These are phyloP conservation scores for Dasyurus viverrinus DNA, from an alignment of 2,113 vertebrate genomes.

Conservation along the genomic window DNA sequence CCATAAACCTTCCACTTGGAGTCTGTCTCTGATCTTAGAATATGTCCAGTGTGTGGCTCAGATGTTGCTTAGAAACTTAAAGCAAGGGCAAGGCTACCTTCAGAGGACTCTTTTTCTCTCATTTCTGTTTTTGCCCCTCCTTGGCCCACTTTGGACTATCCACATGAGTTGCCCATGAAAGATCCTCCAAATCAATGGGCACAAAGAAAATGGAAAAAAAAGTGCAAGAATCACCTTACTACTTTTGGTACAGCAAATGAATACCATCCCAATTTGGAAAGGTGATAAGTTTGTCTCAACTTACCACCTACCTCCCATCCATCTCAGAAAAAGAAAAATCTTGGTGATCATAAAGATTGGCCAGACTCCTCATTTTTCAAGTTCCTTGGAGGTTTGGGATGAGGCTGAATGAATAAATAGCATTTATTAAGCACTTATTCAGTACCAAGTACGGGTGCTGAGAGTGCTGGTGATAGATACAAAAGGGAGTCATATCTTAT, in stretches of 20 bases:
- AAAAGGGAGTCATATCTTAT: not conserved
- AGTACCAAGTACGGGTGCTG: not conserved
- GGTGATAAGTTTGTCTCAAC: not conserved
- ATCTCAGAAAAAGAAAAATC: not conserved
- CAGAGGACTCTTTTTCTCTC: not conserved
- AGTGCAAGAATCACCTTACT: not conserved
- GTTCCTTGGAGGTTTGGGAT: not conserved
- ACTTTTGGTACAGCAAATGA: not conserved
- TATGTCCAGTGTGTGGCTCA: not conserved
- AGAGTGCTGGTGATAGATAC: not conserved
- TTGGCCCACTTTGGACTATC: not conserved
- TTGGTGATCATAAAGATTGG: not conserved
- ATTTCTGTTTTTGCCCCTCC: not conserved
- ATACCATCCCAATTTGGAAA: constrained; percentile 5
- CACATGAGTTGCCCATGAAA: not conserved
- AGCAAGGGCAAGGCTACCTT: not conserved
- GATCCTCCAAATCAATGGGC: not conserved
- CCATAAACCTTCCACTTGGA: not conserved
- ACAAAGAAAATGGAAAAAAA: not conserved
- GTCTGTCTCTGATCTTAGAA: not conserved
- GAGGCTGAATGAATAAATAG: not conserved
- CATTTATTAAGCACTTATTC: no score
- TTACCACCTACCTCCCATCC: not conserved
- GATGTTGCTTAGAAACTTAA: constrained; percentile 2
- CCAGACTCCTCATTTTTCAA: not conserved